Evolutionary conservation across 2,797 vertebrate genomes (phyloP), one percentile per base, ranked within the genome.

Genomic region (Xenopus petersii): DNA sequence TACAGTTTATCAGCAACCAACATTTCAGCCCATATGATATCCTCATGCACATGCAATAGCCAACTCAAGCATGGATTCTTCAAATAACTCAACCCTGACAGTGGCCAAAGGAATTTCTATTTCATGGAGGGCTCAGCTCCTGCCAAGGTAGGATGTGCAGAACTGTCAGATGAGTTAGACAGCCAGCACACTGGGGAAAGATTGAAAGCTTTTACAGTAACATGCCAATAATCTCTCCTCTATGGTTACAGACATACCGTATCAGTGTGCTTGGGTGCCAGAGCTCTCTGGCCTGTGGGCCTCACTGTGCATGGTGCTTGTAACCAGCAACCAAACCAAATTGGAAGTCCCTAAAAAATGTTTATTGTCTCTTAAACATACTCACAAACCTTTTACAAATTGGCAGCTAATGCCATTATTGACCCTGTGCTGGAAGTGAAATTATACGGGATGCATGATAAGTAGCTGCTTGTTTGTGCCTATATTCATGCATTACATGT

Each of bases 91-190:
- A 71, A 71, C 83, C 87, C 83, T 76, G 81, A 83, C 83, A 82
- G 70, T 87, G 91, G 90, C 85, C 87, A 82, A 58, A 83, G 86
- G 84, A 82, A 75, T 78, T 49, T 82, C 74, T 72, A 61, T 81
- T 86, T 82, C 83, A 73, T 60, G 67, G 21, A 82, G 83, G 82
- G 81, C 80, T 76, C 61, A 33, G 67, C 36, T 42, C 6, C 80
- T 82, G 80, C 61, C 77, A 84, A 70, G 85, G 75, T 64, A 4
- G 73, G 56, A 61, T 51, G 33, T 49, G 21, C 69, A 21, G 69
- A 67, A 46, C 75, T 67, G 56, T 70, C 74, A 75, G 61, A 58
- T 75, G 21, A 42, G 48, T n/a, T 26, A 1, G 12, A 60, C 12
- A 21, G 36, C 21, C 15, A 1, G 15, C 9, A 12, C 36, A 65